phyloP scores from a whole-genome alignment of 1,140 invertebrate species.

The Maniola jurtina region DNA sequence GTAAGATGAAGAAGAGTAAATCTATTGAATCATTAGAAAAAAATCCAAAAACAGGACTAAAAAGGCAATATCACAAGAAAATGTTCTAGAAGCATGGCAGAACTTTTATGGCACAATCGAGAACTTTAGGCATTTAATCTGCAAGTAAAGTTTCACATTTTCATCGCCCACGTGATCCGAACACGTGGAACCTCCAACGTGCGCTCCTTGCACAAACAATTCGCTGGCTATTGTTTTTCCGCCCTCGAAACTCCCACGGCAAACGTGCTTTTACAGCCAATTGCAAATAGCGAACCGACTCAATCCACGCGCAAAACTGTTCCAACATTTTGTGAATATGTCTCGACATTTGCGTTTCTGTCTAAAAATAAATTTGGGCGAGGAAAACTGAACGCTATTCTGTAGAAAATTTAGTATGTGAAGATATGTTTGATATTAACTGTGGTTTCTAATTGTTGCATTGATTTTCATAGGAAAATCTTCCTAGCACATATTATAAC shows the following conservation, averaged over 20 bases:
- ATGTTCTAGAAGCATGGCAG: neutral
- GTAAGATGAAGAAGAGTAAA: neutral
- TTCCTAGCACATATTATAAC: no score
- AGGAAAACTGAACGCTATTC: slow-evolving; percentile 3
- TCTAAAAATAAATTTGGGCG: slow-evolving; percentile 2
- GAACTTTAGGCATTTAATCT: neutral
- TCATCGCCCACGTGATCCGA: slow-evolving; percentile 35
- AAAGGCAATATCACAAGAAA: neutral
- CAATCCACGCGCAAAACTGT: neutral
- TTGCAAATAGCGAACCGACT: neutral
- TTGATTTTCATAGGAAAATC: no score
- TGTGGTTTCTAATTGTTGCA: no score
- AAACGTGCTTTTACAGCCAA: slow-evolving; percentile 26
- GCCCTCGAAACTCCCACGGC: slow-evolving; percentile 31
- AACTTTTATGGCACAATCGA: neutral
- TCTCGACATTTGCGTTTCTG: slow-evolving; percentile 1
- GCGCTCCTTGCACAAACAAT: slow-evolving; percentile 36
- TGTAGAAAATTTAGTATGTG: neutral
- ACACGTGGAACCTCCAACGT: slow-evolving; percentile 44
- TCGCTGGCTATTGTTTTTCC: slow-evolving; percentile 28
- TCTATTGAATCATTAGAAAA: no score
- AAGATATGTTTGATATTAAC: no score
- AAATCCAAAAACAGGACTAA: neutral
- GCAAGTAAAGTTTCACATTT: neutral
- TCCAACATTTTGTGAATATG: slow-evolving; percentile 1